Evolutionary conservation across 2,888 invertebrate species (phyloP).

Genomic region (Branchellion lobata): DNA sequence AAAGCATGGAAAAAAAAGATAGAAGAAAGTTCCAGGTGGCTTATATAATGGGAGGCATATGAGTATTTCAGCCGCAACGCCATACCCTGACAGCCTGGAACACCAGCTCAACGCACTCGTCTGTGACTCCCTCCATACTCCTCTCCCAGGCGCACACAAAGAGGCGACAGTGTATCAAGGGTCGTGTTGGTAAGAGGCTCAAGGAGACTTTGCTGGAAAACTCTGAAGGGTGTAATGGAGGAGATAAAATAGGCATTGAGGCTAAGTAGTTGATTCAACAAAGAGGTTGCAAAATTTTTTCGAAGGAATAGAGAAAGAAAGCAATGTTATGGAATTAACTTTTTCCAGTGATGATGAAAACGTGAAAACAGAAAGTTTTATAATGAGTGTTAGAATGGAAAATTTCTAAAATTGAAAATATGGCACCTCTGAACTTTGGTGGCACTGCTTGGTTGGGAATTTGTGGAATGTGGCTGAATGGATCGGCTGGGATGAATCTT

Average conservation of each 20-base stretch:
- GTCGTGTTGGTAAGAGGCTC: slow-evolving; percentile 78
- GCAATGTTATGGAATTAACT: too few relatives aligned
- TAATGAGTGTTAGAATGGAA: too few relatives aligned
- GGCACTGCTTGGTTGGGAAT: slow-evolving; percentile 56
- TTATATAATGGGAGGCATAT: too few relatives aligned
- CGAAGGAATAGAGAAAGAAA: too few relatives aligned
- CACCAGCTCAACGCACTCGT: slow-evolving; percentile 78
- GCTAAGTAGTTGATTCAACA: too few relatives aligned
- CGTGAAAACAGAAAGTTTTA: not conserved
- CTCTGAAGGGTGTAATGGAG: not conserved
- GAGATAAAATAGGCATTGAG: slow-evolving; percentile 24
- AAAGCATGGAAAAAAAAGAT: too few relatives aligned
- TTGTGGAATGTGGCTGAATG: slow-evolving; percentile 64
- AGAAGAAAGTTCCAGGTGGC: too few relatives aligned
- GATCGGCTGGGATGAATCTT: slow-evolving; percentile 59
- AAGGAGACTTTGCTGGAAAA: slow-evolving; percentile 66
- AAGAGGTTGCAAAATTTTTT: too few relatives aligned
- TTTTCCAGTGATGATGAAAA: not conserved
- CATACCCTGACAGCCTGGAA: slow-evolving; percentile 76
- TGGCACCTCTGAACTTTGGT: slow-evolving; percentile 49
- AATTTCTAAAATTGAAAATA: not conserved
- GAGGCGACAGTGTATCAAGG: slow-evolving; percentile 78
- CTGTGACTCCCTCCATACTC: slow-evolving; percentile 77
- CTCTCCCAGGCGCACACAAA: slow-evolving; percentile 85
- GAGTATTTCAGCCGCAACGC: too few relatives aligned